Percentiles rank a stretch among this genome's conserved stretches.
These are phyloP conservation scores for Thaleichthys pacificus DNA, from an alignment of 2,797 vertebrate genomes.

Conservation along the genomic window DNA sequence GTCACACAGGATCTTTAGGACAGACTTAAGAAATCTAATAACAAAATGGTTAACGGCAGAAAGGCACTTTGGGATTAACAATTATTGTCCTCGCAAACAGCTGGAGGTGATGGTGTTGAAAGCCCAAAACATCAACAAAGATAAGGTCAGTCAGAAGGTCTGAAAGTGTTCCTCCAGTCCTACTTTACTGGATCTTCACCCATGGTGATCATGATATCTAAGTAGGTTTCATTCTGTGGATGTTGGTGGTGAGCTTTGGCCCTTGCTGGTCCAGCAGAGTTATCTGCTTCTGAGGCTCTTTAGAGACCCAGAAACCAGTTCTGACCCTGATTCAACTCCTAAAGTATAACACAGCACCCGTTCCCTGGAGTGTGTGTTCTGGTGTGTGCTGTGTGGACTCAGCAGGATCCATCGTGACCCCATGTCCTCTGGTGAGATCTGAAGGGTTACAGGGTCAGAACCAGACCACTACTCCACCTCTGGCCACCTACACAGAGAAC, in stretches of 20 bases:
- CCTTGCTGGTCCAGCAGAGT: neutral
- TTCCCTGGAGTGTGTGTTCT: neutral
- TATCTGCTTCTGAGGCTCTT: neutral
- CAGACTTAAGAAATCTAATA: too few relatives aligned
- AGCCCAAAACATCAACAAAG: neutral
- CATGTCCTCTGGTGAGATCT: neutral
- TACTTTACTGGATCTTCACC: neutral
- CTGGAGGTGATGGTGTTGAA: neutral
- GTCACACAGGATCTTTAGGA: neutral
- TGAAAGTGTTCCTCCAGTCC: neutral
- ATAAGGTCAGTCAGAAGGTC: neutral
- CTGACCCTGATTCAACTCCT: neutral
- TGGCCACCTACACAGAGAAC: too few relatives aligned
- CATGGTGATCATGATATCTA: neutral
- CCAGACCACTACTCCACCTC: too few relatives aligned
- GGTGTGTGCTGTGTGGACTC: neutral
- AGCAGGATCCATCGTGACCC: neutral
- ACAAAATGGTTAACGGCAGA: too few relatives aligned
- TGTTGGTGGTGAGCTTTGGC: slow-evolving; percentile 1
- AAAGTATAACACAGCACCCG: too few relatives aligned
- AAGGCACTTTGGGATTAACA: too few relatives aligned
- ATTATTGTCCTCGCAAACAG: too few relatives aligned
- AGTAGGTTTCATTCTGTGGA: neutral
- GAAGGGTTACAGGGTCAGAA: neutral
- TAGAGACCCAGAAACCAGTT: neutral